Evolutionary conservation across 2,113 vertebrate species (phyloP).

Genomic region (Acinonyx jubatus): DNA sequence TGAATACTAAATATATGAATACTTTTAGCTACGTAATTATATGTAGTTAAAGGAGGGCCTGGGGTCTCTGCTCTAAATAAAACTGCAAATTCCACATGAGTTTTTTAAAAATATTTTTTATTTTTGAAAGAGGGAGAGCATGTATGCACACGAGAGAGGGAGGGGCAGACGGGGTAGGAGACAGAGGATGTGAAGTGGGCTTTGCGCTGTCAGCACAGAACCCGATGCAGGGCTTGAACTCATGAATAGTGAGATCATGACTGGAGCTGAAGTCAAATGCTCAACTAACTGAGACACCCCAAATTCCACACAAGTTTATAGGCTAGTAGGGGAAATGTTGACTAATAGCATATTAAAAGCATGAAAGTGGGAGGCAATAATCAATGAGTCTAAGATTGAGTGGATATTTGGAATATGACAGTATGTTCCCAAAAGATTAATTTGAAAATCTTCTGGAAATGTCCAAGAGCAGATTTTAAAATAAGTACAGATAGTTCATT

Average conservation of each 20-base stretch:
- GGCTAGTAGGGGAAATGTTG: neutral
- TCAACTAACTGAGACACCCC: too few relatives aligned
- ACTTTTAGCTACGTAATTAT: neutral
- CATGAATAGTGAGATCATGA: too few relatives aligned
- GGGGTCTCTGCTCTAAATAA: neutral
- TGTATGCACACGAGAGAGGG: too few relatives aligned
- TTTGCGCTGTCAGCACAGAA: too few relatives aligned
- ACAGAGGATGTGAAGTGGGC: too few relatives aligned
- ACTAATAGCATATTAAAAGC: neutral
- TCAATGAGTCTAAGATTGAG: neutral
- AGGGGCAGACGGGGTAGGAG: too few relatives aligned
- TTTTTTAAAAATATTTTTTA: neutral
- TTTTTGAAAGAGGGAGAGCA: too few relatives aligned
- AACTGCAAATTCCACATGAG: neutral
- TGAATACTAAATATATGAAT: neutral
- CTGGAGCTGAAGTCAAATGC: too few relatives aligned
- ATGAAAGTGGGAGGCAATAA: neutral
- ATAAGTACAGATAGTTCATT: neutral
- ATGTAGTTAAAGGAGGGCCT: neutral
- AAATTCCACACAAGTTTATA: neutral
- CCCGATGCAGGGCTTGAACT: too few relatives aligned
- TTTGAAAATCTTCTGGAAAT: neutral
- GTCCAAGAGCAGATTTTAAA: neutral
- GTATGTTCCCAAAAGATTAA: neutral
- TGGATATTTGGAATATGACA: neutral